Percentiles rank a stretch among this genome's conserved stretches.
Evolutionary conservation across 2,797 vertebrate genomes (phyloP).

Genomic region (Danio albolineatus): DNA sequence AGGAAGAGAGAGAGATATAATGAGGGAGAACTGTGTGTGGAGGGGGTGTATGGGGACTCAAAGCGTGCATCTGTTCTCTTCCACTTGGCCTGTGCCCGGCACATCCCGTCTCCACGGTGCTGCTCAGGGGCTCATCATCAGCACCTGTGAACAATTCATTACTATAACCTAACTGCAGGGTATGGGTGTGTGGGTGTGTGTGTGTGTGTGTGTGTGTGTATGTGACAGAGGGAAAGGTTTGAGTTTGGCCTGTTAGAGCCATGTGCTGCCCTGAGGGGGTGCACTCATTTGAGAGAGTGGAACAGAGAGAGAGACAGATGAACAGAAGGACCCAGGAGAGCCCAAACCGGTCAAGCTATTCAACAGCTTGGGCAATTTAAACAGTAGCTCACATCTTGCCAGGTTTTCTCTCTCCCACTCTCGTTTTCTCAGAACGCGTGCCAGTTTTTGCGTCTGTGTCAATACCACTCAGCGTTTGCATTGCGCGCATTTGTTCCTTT

Average conservation of each 20-base stretch:
- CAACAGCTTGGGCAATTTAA: constrained; percentile 54
- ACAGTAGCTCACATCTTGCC: constrained; percentile 53
- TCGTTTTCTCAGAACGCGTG: constrained; percentile 3
- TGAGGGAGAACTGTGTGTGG: constrained; percentile 44
- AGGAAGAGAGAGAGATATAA: constrained; percentile 35
- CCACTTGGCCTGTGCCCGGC: constrained; percentile 81
- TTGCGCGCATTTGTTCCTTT: constrained; percentile 22
- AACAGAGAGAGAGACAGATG: constrained; percentile 50
- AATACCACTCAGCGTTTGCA: constrained; percentile 35
- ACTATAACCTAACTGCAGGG: constrained; percentile 87
- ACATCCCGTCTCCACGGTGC: constrained; percentile 77
- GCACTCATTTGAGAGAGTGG: constrained; percentile 47
- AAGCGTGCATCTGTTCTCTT: constrained; percentile 82
- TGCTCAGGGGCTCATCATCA: constrained; percentile 85
- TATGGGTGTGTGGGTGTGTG: constrained; percentile 64
- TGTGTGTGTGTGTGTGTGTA: constrained; percentile 63
- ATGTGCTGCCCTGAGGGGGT: constrained; percentile 75
- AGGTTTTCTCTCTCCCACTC: constrained; percentile 55
- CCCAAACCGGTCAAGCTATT: constrained; percentile 45
- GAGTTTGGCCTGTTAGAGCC: constrained; percentile 65
- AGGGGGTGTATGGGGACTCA: constrained; percentile 61
- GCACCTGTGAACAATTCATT: constrained; percentile 91
- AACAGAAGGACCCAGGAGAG: constrained; percentile 46
- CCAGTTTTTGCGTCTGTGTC: constrained; percentile 36
- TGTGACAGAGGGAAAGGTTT: constrained; percentile 63